phyloP scores from a whole-genome alignment of 2,113 vertebrate species.

The Cromileptes altivelis region DNA sequence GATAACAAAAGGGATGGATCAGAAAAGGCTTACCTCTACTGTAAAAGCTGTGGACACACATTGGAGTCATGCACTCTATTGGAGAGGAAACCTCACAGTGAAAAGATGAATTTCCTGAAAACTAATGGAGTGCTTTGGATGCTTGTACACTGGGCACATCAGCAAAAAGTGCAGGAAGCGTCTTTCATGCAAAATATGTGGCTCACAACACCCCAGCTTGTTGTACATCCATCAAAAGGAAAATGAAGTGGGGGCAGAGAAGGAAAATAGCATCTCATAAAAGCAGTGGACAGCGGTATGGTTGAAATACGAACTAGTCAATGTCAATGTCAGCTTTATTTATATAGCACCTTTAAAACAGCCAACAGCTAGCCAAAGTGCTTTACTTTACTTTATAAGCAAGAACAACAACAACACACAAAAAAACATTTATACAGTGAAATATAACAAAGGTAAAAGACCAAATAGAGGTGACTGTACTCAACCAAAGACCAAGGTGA shows the following conservation, averaged over 20 bases:
- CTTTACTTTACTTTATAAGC: no score
- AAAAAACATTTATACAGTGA: no score
- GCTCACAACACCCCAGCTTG: neutral
- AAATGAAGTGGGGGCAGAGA: neutral
- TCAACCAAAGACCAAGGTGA: no score
- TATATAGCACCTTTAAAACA: no score
- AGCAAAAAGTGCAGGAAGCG: conserved; percentile 5
- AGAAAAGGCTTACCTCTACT: neutral
- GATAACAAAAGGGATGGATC: no score
- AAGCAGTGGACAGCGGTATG: neutral
- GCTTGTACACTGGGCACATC: conserved; percentile 11
- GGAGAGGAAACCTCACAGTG: neutral
- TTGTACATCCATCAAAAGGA: neutral
- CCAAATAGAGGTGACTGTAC: no score
- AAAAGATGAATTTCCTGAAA: conserved; percentile 9
- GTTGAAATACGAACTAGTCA: neutral
- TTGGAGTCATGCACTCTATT: neutral
- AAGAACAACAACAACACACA: no score
- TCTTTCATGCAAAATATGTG: neutral
- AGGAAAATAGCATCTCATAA: neutral
- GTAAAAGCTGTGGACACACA: neutral
- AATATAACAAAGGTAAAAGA: no score
- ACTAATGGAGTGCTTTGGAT: conserved; percentile 36
- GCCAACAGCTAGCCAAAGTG: no score
- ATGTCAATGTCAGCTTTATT: no score